Percentiles rank a stretch among this genome's conserved stretches.
These are phyloP conservation scores for Mylabris sibirica DNA, from an alignment of 2,888 invertebrate genomes.

Conservation along the genomic window DNA sequence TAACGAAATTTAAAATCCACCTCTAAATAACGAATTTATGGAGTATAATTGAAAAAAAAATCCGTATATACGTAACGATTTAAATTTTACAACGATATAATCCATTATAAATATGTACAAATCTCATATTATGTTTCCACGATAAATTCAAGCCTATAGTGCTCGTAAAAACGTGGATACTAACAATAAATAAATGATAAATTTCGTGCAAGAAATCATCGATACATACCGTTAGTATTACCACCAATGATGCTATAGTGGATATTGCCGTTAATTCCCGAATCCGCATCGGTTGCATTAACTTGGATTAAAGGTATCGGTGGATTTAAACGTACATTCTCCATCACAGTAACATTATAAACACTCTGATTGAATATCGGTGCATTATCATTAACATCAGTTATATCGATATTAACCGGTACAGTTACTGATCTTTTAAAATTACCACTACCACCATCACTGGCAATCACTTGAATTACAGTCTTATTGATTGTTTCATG, in stretches of 20 bases:
- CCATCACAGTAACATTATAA: conserved; percentile 83
- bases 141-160: no score
- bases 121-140: no score
- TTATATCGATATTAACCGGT: conserved; percentile 78
- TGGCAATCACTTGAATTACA: conserved; percentile 80
- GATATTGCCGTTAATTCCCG: conserved; percentile 79
- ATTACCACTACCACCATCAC: conserved; percentile 78
- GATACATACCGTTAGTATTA: conserved; percentile 67
- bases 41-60: background rate
- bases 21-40: no score
- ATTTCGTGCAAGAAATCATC: background rate
- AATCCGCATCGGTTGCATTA: conserved; percentile 81
- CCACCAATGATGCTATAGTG: conserved; percentile 76
- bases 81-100: no score
- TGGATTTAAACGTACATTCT: conserved; percentile 81
- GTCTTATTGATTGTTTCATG: conserved; percentile 77
- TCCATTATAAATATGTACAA: no score
- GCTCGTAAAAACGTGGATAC: background rate
- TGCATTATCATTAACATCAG: conserved; percentile 89
- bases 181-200: background rate
- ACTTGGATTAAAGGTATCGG: conserved; percentile 85
- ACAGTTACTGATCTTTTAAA: conserved; percentile 76
- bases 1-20: no score
- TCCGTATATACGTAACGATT: no score
- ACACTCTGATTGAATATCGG: conserved; percentile 81